A percentile compares a stretch with the other conserved stretches of the same genome.
Conservation (phyloP, 35 echinoderm and acorn worm genomes). For the Acanthaster planci region DNA sequence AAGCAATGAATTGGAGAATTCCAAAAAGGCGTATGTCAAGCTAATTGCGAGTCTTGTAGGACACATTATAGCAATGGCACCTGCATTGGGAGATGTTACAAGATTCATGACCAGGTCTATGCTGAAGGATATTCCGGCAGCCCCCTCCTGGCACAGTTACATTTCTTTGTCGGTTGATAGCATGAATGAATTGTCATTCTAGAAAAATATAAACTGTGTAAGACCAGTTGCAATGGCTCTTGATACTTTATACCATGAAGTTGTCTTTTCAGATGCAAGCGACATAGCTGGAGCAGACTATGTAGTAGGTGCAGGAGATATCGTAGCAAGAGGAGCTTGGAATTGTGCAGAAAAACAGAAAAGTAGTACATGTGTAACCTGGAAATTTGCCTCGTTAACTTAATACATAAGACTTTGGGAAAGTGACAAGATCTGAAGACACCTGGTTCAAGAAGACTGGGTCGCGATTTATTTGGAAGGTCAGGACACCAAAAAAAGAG, state of each 20-base stretch:
- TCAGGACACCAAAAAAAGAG: not conserved
- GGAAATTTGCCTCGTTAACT: too few species aligned
- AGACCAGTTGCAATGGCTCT: not conserved
- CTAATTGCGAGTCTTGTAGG: not conserved
- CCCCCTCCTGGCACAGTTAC: not conserved
- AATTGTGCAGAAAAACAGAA: not conserved
- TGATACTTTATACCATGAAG: not conserved
- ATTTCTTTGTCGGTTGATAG: not conserved
- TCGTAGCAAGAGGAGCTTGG: not conserved
- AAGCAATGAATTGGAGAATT: not conserved
- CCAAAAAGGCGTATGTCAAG: not conserved
- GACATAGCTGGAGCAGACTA: not conserved
- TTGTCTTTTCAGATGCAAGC: constrained; percentile 31
- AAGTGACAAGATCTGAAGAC: too few species aligned
- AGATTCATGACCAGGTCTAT: not conserved
- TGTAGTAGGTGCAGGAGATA: not conserved
- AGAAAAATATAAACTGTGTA: not conserved
- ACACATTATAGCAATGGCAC: not conserved
- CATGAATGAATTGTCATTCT: not conserved
- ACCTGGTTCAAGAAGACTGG: too few species aligned
- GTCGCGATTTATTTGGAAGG: too few species aligned
- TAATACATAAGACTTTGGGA: too few species aligned
- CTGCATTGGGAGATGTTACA: not conserved
- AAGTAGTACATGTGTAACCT: constrained; percentile 29
- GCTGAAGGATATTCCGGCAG: not conserved